A percentile compares a stretch with the other conserved stretches of the same genome.
Conservation (phyloP, 2,797 vertebrate genomes). For the Artibeus jamaicensis region DNA sequence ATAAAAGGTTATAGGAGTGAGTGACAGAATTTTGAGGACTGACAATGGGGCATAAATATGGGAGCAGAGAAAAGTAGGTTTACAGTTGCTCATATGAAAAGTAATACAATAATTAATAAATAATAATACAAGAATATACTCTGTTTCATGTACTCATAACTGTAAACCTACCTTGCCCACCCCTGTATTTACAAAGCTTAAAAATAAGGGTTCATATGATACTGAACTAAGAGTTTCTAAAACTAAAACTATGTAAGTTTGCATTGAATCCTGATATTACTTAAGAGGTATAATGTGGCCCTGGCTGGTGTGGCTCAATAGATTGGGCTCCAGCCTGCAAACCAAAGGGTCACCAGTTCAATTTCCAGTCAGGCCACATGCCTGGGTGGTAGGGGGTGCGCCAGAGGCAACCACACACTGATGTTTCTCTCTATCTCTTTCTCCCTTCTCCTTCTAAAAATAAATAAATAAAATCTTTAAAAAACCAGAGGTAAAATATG, state of each 20-base stretch:
- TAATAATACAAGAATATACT: background rate
- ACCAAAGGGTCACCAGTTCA: too few relatives aligned
- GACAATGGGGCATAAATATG: background rate
- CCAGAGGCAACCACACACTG: too few relatives aligned
- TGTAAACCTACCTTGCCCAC: background rate
- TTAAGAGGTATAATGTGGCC: background rate
- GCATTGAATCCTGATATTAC: background rate
- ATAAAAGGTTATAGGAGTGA: background rate
- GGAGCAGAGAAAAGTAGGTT: background rate
- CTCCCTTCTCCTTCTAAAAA: too few relatives aligned
- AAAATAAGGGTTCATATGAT: background rate
- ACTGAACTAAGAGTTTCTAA: background rate
- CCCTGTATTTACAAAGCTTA: background rate
- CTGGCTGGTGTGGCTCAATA: too few relatives aligned
- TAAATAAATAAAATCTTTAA: too few relatives aligned
- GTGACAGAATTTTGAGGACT: slow-evolving; percentile 7
- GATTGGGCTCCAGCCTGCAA: too few relatives aligned
- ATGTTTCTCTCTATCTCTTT: too few relatives aligned
- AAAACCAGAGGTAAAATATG: background rate
- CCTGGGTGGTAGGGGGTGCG: too few relatives aligned
- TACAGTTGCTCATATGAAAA: background rate
- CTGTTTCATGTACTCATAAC: background rate
- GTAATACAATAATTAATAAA: background rate
- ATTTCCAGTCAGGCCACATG: too few relatives aligned
- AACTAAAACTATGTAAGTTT: background rate